These are phyloP conservation scores for Cottus gobio DNA, from an alignment of 2,113 vertebrate genomes.

Conservation along the genomic window DNA sequence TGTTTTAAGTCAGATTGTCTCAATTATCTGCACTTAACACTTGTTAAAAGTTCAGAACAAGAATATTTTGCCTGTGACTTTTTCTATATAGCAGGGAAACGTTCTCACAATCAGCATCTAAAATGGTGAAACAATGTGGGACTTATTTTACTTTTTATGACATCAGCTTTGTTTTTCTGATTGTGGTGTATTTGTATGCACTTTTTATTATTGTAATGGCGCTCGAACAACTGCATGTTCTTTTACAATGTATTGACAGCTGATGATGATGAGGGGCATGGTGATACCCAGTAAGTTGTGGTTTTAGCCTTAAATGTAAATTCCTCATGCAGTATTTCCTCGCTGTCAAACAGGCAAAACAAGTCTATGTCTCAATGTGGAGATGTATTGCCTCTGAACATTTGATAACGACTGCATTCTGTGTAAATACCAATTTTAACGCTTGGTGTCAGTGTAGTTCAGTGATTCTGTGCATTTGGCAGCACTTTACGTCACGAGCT, in stretches of 20 bases:
- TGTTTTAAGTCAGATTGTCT: not conserved
- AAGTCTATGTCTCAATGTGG: not conserved
- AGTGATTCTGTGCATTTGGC: conserved; percentile 4
- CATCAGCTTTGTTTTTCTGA: not conserved
- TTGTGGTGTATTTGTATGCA: not conserved
- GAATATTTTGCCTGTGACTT: rapidly evolving
- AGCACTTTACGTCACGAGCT: conserved; percentile 38
- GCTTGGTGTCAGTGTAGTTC: conserved; percentile 67
- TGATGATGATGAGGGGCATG: too few relatives aligned
- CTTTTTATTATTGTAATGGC: not conserved
- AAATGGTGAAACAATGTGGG: not conserved
- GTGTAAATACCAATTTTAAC: not conserved
- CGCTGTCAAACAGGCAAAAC: not conserved
- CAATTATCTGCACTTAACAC: not conserved
- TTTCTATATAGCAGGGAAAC: not conserved
- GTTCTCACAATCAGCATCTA: not conserved
- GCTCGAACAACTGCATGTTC: not conserved
- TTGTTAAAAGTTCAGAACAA: not conserved
- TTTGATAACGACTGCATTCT: rapidly evolving
- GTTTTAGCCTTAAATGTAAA: not conserved
- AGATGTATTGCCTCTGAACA: not conserved
- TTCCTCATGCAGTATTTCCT: not conserved
- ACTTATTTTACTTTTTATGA: too few relatives aligned
- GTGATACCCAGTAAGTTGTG: rapidly evolving
- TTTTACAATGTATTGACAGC: not conserved